Evolutionary conservation across 2,113 vertebrate genomes (phyloP), one percentile per base, ranked within the genome.

Genomic region (Protobothrops mucrosquamatus): DNA sequence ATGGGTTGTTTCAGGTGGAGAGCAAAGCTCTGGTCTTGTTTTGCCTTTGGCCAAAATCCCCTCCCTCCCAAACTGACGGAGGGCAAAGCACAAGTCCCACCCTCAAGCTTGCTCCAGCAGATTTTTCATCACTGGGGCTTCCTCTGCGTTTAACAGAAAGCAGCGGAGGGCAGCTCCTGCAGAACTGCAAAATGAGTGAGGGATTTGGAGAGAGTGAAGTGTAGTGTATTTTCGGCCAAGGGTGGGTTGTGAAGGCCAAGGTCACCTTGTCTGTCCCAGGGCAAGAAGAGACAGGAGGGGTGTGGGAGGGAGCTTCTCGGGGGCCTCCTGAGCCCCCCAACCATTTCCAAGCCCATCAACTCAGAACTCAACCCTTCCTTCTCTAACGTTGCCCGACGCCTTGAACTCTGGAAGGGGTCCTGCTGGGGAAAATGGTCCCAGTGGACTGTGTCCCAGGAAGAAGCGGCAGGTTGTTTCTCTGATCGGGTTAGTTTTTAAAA

Each of bases 71-170:
- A 56, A 14, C 74, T 89, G 88, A 85, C 69, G 64, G 52, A 91
- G 87, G 61, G 89, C 14, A n/a, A 54, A 94, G 69, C 48, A 81
- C 90, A 93, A 91, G 94, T 18, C 74, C 93, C 39, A 93, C 92
- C 54, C 2, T 4, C 43, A 89, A 0, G 92, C 90, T 94, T 95
- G 43, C 69, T 95, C 61, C 48, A 87, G 95, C 91, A 96, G 26
- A 94, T 9, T 95, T 96, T 95, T 95, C 94, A 96, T 92, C 95
- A 93, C 96, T 96, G 93, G 29, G 10, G 46, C 46, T 46, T 46
- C 46, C 46, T 46, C 46, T 46, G 43, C 3, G 43, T 46, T 46
- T 46, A 46, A 46, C 43, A 46, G 43, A 46, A 46, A 46, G 46
- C 46, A 46, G 46, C 3, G 46, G 55, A 24, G 14, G 57, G 14